These are phyloP conservation scores for Bembecia ichneumoniformis DNA, from an alignment of 2,888 invertebrate genomes.

Conservation along the genomic window DNA sequence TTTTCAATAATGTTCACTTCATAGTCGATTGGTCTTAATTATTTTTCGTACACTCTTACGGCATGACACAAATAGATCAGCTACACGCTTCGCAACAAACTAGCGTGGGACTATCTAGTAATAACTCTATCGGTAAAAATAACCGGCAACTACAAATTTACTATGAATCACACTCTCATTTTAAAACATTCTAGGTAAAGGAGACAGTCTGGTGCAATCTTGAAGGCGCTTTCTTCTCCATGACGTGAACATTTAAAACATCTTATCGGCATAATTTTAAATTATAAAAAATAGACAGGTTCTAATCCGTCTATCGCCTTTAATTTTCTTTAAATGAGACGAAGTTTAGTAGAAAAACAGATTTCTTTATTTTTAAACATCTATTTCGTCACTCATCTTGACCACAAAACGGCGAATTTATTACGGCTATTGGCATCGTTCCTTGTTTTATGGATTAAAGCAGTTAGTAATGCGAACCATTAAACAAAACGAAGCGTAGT, in stretches of 20 bases:
- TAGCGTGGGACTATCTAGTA: slow-evolving; percentile 29
- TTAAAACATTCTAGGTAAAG: neutral
- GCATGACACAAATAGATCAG: slow-evolving; percentile 15
- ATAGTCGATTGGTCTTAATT: too few relatives aligned
- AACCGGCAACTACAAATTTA: slow-evolving; percentile 8
- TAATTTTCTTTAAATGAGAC: too few relatives aligned
- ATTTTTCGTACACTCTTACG: too few relatives aligned
- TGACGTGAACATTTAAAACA: too few relatives aligned
- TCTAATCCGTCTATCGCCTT: too few relatives aligned
- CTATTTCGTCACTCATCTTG: slow-evolving; percentile 33
- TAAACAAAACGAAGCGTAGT: neutral
- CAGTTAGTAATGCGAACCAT: slow-evolving; percentile 26
- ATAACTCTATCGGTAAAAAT: slow-evolving; percentile 28
- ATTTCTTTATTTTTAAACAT: slow-evolving; percentile 31
- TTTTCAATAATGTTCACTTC: too few relatives aligned
- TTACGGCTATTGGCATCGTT: slow-evolving; percentile 38
- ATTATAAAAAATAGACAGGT: too few relatives aligned
- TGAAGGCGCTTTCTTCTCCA: too few relatives aligned
- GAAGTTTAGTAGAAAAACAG: neutral
- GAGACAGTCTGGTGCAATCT: neutral
- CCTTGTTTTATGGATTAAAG: slow-evolving; percentile 25
- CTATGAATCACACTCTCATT: neutral
- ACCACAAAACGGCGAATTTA: slow-evolving; percentile 26
- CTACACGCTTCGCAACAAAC: slow-evolving; percentile 29
- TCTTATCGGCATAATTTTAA: too few relatives aligned